Percentiles rank a stretch among this genome's conserved stretches.
Conservation (phyloP, 2,113 vertebrate genomes). For the Amblyopsis rosae region DNA sequence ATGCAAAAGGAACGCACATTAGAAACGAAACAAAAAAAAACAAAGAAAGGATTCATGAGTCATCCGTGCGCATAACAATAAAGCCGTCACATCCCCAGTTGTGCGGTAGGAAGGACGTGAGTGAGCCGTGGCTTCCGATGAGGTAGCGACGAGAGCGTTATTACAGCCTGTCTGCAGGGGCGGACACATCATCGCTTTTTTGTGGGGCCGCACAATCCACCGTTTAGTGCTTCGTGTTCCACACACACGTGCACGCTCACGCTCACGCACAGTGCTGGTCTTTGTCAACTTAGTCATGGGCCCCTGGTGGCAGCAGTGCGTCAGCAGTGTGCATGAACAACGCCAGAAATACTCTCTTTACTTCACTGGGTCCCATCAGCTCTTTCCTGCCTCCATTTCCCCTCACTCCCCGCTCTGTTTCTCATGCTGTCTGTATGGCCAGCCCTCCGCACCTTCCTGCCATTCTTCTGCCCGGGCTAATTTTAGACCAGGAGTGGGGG, state of each 20-base stretch:
- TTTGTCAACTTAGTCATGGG: constrained; percentile 6
- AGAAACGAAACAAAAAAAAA: no score
- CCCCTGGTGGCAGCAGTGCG: constrained; percentile 41
- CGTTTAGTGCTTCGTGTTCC: background rate
- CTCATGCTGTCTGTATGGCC: constrained; percentile 48
- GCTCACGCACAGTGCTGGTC: constrained; percentile 11
- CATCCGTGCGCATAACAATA: no score
- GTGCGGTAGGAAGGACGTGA: background rate
- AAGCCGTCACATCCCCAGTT: background rate
- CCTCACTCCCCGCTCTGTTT: constrained; percentile 35
- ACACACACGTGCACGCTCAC: constrained; percentile 10
- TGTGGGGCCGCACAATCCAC: background rate
- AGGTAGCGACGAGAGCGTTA: background rate
- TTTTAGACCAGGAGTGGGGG: constrained; percentile 56
- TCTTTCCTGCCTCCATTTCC: constrained; percentile 48
- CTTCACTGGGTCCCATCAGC: constrained; percentile 45
- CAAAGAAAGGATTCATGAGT: no score
- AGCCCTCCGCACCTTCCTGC: constrained; percentile 66
- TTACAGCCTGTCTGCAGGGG: background rate
- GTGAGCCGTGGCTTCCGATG: background rate
- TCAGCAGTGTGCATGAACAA: constrained; percentile 45
- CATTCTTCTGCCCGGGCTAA: constrained; percentile 71
- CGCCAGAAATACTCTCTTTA: constrained; percentile 56
- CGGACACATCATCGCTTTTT: background rate
- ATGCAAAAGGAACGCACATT: no score